These are phyloP conservation scores for Homarus americanus DNA, from an alignment of 1,140 invertebrate species.

Conservation along the genomic window DNA sequence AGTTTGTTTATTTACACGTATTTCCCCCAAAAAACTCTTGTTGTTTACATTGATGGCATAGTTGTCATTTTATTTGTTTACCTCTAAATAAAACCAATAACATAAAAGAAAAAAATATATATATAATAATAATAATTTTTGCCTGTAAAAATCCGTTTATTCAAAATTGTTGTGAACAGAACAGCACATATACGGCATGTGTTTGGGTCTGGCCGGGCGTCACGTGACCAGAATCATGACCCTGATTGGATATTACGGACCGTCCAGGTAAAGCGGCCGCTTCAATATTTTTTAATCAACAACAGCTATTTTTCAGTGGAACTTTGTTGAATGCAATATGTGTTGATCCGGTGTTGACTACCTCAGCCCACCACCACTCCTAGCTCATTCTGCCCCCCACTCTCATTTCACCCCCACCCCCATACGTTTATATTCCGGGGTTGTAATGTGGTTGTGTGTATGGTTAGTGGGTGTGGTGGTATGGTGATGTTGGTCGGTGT, in stretches of 20 bases:
- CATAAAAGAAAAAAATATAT: too few species aligned
- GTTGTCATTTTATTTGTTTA: too few species aligned
- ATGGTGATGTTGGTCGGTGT: neutral
- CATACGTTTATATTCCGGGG: neutral
- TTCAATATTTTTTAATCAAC: neutral
- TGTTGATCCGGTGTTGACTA: neutral
- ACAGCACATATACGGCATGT: neutral
- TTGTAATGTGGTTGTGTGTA: neutral
- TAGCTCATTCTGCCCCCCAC: too few species aligned
- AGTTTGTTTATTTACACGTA: too few species aligned
- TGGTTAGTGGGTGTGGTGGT: neutral
- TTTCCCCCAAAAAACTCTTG: too few species aligned
- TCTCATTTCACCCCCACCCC: too few species aligned
- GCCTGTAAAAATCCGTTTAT: too few species aligned
- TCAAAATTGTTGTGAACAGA: too few species aligned
- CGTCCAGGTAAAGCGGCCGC: neutral
- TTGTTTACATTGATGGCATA: too few species aligned
- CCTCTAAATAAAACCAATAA: too few species aligned
- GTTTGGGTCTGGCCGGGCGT: neutral
- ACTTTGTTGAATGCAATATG: conserved; percentile 6
- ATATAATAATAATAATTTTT: neutral
- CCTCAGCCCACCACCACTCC: too few species aligned
- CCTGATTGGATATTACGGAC: neutral
- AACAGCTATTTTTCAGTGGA: neutral
- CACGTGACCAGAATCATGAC: conserved; percentile 8